phyloP scores from a whole-genome alignment of 2,113 vertebrate species.

The Phalacrocorax brasilianus region DNA sequence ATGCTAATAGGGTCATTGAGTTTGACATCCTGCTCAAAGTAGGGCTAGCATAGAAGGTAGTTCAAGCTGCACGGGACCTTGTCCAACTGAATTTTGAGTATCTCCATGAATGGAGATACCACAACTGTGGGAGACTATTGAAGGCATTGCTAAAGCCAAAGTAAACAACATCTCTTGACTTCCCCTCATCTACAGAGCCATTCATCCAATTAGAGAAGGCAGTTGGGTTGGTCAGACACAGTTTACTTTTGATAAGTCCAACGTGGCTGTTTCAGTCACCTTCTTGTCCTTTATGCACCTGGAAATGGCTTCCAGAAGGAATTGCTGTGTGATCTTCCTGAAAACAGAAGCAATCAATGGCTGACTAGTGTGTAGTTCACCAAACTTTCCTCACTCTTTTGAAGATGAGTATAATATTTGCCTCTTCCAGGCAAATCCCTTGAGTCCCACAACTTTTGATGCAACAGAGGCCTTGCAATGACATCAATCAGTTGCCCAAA shows the following conservation, averaged over 20 bases:
- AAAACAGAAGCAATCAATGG: rapidly evolving
- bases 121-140: not conserved
- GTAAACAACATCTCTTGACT: not conserved
- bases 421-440: not conserved
- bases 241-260: not conserved
- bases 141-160: not conserved
- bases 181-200: not conserved
- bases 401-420: not conserved
- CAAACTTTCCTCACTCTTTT: not conserved
- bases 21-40: not conserved
- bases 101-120: not conserved
- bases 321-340: not conserved
- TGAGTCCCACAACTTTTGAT: not conserved
- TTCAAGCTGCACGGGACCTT: not conserved
- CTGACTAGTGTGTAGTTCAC: not conserved
- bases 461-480: not conserved
- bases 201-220: not conserved
- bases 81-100: not conserved
- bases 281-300: not conserved
- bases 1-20: not conserved
- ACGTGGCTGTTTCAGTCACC: not conserved
- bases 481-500: not conserved
- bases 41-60: not conserved
- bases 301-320: not conserved
- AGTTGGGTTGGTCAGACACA: not conserved